Percentiles rank a stretch among this genome's conserved stretches.
Evolutionary conservation across 1,140 invertebrate species (phyloP).

Genomic region (Drosophila quadrilineata): DNA sequence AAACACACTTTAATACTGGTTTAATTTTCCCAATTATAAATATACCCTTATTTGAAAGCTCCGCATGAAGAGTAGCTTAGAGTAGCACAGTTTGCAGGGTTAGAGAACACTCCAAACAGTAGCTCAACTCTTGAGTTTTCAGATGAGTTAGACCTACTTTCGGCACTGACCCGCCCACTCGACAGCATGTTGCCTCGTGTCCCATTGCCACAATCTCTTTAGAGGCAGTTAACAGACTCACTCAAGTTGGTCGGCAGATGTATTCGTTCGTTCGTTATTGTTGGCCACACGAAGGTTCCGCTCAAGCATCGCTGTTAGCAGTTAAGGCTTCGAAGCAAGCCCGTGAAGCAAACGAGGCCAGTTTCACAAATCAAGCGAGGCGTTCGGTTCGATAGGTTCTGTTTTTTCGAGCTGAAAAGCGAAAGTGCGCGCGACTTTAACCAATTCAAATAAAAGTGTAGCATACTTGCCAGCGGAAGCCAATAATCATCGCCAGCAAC

Average conservation of each 20-base stretch:
- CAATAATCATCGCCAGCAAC: not conserved
- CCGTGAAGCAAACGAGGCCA: conserved; percentile 69
- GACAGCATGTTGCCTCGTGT: conserved; percentile 21
- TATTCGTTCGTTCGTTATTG: too few species aligned
- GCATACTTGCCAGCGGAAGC: conserved; percentile 37
- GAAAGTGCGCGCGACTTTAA: conserved; percentile 70
- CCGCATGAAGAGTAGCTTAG: conserved; percentile 13
- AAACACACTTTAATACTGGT: conserved; percentile 20
- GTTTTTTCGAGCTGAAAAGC: conserved; percentile 34
- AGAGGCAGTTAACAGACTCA: conserved; percentile 58
- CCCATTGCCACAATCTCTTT: conserved; percentile 33
- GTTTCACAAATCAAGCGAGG: conserved; percentile 79
- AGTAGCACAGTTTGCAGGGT: conserved; percentile 16
- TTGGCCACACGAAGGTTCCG: conserved; percentile 22
- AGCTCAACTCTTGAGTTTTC: conserved; percentile 13
- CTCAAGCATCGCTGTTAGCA: conserved; percentile 36
- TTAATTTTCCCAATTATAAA: not conserved
- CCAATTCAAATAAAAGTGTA: conserved; percentile 53
- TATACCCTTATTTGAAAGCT: conserved; percentile 8
- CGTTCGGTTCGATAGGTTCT: conserved; percentile 77
- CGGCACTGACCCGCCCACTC: not conserved
- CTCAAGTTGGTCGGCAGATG: too few species aligned
- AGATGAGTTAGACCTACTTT: conserved; percentile 55
- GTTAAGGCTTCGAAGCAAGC: conserved; percentile 62
- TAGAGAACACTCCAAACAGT: conserved; percentile 4